Conservation (phyloP, 2,113 vertebrate genomes). For the Cacatua alba region DNA sequence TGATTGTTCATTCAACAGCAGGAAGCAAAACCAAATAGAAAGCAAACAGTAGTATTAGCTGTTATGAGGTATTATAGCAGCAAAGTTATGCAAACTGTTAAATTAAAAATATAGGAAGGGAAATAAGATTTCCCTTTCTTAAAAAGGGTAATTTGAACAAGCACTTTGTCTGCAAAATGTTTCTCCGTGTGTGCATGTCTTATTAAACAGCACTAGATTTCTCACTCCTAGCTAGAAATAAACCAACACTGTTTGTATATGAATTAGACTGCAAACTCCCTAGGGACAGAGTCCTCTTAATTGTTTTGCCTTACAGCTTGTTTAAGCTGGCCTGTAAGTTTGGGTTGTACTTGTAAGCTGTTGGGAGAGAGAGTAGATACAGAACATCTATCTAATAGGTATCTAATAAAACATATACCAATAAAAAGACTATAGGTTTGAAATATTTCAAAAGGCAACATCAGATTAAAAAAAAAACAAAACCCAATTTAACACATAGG, state of each 20-base stretch:
- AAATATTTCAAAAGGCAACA: not conserved
- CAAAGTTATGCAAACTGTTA: not conserved
- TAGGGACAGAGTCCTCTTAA: not conserved
- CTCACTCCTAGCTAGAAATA: not conserved
- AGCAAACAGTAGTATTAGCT: conserved; percentile 33
- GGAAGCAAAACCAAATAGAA: conserved; percentile 59
- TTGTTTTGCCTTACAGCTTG: not conserved
- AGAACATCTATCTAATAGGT: not conserved
- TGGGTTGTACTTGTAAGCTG: not conserved
- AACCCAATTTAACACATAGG: too few species aligned
- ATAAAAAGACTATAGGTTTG: not conserved
- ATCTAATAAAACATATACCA: not conserved
- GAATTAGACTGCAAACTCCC: not conserved
- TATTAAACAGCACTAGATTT: not conserved
- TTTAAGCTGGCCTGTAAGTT: not conserved
- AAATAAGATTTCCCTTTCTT: not conserved
- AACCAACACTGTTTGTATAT: not conserved
- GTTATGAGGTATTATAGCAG: not conserved
- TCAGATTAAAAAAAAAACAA: not conserved
- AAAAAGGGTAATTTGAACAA: not conserved
- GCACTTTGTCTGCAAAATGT: not conserved
- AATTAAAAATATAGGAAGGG: not conserved
- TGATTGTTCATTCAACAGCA: conserved; percentile 73
- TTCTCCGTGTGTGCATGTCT: not conserved
- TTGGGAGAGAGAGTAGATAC: not conserved